A percentile compares a stretch with the other conserved stretches of the same genome.
Conservation (phyloP, 2,888 invertebrate genomes). For the Archaeoteleia sp. region DNA sequence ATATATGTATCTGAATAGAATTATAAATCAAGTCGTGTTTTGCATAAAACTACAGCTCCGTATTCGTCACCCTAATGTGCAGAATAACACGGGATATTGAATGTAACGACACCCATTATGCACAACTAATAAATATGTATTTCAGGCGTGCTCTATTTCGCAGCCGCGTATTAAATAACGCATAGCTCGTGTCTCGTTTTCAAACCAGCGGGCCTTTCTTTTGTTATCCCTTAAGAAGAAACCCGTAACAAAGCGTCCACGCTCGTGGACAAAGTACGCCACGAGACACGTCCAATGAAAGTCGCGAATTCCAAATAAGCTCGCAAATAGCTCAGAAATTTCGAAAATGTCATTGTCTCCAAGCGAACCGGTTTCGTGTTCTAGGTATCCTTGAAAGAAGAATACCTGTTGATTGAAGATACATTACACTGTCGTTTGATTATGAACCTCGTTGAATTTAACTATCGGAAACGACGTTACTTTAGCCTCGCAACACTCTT, state of each 20-base stretch:
- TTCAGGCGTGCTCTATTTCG: conserved; percentile 13
- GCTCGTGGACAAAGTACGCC: conserved; percentile 12
- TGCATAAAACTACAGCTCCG: not conserved
- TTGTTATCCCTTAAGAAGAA: conserved; percentile 33
- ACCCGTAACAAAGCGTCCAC: conserved; percentile 30
- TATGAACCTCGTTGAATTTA: conserved; percentile 34
- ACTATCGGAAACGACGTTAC: conserved; percentile 5
- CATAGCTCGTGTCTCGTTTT: conserved; percentile 31
- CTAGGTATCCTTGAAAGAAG: conserved; percentile 23
- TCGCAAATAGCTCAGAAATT: conserved; percentile 42
- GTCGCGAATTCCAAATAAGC: conserved; percentile 42
- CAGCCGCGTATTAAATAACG: conserved; percentile 2
- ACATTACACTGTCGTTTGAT: conserved; percentile 22
- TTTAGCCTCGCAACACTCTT: conserved; percentile 6
- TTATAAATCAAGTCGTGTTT: too few species aligned
- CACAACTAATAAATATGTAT: conserved; percentile 34
- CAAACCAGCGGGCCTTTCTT: conserved; percentile 30
- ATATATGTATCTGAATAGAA: too few species aligned
- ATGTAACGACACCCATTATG: conserved; percentile 18
- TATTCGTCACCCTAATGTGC: conserved; percentile 8
- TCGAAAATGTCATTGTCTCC: conserved; percentile 50
- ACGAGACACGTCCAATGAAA: conserved; percentile 18
- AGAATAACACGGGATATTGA: not conserved
- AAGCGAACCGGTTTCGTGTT: conserved; percentile 33
- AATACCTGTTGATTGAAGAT: conserved; percentile 44